These are phyloP conservation scores for Myiotriccus ornatus DNA, from an alignment of 2,797 vertebrate species.

Conservation along the genomic window DNA sequence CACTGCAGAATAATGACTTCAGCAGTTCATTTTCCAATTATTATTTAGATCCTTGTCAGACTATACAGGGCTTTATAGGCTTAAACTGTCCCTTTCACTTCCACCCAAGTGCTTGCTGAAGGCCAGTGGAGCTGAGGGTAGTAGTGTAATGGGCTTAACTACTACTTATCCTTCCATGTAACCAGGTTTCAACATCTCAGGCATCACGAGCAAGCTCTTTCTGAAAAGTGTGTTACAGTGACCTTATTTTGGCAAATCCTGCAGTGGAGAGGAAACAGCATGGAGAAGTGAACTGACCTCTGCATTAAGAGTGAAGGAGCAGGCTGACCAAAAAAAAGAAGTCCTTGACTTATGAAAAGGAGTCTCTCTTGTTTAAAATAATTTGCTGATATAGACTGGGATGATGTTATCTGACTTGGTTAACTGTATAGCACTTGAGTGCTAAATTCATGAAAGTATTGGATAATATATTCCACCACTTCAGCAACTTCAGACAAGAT, in stretches of 20 bases:
- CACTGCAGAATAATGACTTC: background rate
- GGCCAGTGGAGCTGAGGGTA: background rate
- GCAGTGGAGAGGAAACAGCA: background rate
- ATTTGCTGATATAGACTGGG: background rate
- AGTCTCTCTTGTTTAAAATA: background rate
- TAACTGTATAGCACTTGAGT: background rate
- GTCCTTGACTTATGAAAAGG: background rate
- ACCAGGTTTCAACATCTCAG: background rate
- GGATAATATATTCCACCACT: background rate
- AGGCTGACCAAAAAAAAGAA: background rate
- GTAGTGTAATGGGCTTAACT: background rate
- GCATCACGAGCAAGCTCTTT: background rate
- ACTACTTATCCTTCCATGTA: background rate
- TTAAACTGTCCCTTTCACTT: background rate
- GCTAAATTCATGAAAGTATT: background rate
- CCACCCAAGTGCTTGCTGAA: background rate
- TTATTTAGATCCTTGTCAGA: slow-evolving; percentile 2
- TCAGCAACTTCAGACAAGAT: background rate
- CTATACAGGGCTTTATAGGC: background rate
- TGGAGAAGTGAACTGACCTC: background rate
- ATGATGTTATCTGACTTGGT: background rate
- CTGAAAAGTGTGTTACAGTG: background rate
- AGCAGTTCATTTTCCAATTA: background rate
- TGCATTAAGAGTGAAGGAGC: background rate
- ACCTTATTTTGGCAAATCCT: slow-evolving; percentile 7